These are phyloP conservation scores for Pseudorasbora parva DNA, from an alignment of 2,113 vertebrate species.

Conservation along the genomic window DNA sequence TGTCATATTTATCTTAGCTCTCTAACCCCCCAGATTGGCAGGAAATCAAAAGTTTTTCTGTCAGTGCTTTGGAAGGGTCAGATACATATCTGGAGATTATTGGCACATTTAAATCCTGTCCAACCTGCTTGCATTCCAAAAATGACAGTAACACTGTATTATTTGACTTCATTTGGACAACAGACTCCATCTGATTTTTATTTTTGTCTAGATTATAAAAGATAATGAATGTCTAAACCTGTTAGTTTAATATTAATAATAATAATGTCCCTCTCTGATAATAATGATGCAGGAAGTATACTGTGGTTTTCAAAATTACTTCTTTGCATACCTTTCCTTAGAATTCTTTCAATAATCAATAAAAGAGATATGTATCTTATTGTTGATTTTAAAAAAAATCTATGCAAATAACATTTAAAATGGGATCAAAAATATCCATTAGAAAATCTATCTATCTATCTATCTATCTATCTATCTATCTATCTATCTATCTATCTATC, in stretches of 20 bases:
- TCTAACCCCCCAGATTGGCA: neutral
- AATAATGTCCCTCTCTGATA: neutral
- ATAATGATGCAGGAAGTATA: neutral
- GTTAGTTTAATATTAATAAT: no score
- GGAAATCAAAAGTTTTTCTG: neutral
- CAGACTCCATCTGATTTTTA: neutral
- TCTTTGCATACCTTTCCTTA: neutral
- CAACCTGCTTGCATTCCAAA: conserved; percentile 26
- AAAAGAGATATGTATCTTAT: neutral
- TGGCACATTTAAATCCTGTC: neutral
- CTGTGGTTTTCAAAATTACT: neutral
- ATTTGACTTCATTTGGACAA: neutral
- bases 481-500: no score
- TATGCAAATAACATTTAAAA: neutral
- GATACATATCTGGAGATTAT: neutral
- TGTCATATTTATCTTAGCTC: neutral
- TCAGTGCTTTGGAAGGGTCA: neutral
- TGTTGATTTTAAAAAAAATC: neutral
- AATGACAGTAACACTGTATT: neutral
- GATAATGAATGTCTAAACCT: neutral
- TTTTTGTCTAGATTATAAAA: neutral
- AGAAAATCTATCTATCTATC: no score
- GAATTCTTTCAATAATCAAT: neutral
- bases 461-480: no score
- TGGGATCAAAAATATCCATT: neutral